Conservation (phyloP, 2,113 vertebrate genomes). For the Chiloscyllium plagiosum region DNA sequence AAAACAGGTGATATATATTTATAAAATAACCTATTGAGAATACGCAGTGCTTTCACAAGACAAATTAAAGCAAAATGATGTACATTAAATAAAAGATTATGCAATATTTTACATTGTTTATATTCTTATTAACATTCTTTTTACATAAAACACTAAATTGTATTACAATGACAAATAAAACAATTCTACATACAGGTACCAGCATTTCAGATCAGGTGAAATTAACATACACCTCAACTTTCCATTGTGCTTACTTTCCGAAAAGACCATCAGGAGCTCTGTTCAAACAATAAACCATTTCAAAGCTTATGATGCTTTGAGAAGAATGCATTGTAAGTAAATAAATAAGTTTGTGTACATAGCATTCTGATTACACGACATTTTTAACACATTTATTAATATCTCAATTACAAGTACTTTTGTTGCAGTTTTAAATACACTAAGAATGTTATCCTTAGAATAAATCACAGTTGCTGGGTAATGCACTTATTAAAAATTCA, state of each 20-base stretch:
- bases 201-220: not conserved
- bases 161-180: not conserved
- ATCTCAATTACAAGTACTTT: constrained; percentile 8
- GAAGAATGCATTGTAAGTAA: not conserved
- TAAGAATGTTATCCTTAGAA: not conserved
- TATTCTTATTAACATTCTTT: not conserved
- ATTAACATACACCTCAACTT: not conserved
- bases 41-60: not conserved
- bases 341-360: constrained; percentile 7
- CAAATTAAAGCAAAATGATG: not conserved
- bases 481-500: constrained; percentile 12
- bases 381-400: constrained; percentile 18
- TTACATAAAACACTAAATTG: not conserved
- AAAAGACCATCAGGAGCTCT: not conserved
- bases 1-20: not conserved
- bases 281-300: not conserved
- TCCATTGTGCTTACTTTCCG: not conserved
- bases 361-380: not conserved
- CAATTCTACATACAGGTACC: not conserved
- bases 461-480: constrained; percentile 4
- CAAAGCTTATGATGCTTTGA: not conserved
- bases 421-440: constrained; percentile 7
- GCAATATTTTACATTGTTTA: not conserved
- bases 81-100: not conserved
- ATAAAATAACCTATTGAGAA: not conserved